Evolutionary conservation across 2,888 invertebrate genomes (phyloP), one percentile per base, ranked within the genome.

Genomic region (Suillia variegata): DNA sequence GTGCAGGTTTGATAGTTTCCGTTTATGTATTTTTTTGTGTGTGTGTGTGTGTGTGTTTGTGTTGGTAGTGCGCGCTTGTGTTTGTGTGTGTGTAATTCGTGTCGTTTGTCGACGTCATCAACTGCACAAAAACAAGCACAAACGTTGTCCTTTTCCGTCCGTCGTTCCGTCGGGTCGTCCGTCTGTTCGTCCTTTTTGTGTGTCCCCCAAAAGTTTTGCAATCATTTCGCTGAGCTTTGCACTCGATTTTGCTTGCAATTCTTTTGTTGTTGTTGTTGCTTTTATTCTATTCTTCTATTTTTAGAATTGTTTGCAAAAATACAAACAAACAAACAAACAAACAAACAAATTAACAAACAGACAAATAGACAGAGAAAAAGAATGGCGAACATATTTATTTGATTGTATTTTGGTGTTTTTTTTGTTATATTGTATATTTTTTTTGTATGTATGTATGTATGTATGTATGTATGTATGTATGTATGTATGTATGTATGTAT

Each of bases 171-270:
- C 10, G 26, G n/a, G n/a, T n/a, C n/a, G n/a, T n/a, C n/a, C n/a
- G n/a, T n/a, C n/a, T n/a, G n/a, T n/a, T n/a, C 12, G 31, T 31
- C 31, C 31, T 31, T 31, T 31, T n/a, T 31, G 12, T n/a, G 26
- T 52, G 52, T 52, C 52, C 52, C n/a, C 34, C 22, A 52, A 52
- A 34, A 52, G 10, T 34, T 34, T 17, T 52, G 34, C 52, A 52
- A 52, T 17, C 52, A 34, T 52, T 52, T 33, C n/a, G 5, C 31
- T 34, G 26, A 13, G 31, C 31, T 33, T 18, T 33, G 20, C 18
- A 33, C 20, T 52, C 13, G 52, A 10, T 26, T 26, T 52, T 2
- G 15, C 18, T 45, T 45, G 45, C 13, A 4, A 45, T 45, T 3
- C n/a, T 50, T 56, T 1, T 21, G 33, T 50, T 50, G 42, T 21